Evolutionary conservation across 2,797 vertebrate genomes (phyloP).

Genomic region (Gambusia yucatana): DNA sequence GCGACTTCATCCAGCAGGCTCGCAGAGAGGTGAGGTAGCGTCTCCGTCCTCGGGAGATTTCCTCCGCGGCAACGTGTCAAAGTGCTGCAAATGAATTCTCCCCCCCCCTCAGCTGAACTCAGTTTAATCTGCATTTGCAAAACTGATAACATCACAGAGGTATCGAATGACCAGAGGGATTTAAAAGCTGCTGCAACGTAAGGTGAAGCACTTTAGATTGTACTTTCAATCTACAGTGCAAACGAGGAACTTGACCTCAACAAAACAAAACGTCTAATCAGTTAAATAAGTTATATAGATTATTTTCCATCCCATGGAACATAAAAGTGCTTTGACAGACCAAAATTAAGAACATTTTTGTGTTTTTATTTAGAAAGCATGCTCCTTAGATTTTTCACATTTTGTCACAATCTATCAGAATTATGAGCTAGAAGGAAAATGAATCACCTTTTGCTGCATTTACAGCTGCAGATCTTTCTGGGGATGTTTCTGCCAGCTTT

Average conservation of each 20-base stretch:
- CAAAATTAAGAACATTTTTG: neutral
- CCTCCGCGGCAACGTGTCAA: neutral
- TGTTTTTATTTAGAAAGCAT: neutral
- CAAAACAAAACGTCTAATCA: neutral
- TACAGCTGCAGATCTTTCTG: neutral
- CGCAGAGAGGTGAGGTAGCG: slow-evolving; percentile 90
- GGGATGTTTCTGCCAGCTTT: neutral
- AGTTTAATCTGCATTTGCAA: neutral
- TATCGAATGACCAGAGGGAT: slow-evolving; percentile 2
- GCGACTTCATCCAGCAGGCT: slow-evolving; percentile 90
- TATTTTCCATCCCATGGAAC: neutral
- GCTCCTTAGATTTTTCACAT: neutral
- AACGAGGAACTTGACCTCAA: slow-evolving; percentile 2
- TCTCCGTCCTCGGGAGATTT: neutral
- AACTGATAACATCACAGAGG: neutral
- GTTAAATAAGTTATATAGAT: neutral
- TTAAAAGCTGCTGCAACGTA: neutral
- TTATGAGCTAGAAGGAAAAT: neutral
- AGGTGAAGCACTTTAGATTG: neutral
- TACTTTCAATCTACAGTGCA: neutral
- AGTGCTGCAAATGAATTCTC: neutral
- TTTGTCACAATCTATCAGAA: neutral
- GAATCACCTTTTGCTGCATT: neutral
- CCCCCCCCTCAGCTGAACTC: neutral
- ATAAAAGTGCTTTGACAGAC: neutral